Evolutionary conservation across 2,888 invertebrate genomes (phyloP).

Genomic region (Catocala nupta): DNA sequence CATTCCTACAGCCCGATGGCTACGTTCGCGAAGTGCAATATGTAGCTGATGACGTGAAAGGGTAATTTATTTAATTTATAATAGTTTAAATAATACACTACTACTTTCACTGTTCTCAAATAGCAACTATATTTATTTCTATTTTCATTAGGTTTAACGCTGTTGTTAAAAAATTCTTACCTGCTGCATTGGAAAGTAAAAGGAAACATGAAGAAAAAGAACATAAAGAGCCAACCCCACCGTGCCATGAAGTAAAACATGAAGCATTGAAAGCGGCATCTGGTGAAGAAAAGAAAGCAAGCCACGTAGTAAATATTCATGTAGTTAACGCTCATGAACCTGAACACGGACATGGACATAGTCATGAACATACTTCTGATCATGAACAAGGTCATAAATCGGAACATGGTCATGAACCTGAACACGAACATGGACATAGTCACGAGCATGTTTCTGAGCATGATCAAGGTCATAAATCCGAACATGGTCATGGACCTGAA

Average conservation of each 20-base stretch:
- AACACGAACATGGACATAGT: neutral
- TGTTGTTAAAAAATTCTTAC: conserved; percentile 73
- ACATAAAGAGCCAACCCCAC: conserved; percentile 39
- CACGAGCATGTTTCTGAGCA: neutral
- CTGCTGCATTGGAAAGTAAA: conserved; percentile 45
- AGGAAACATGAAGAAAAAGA: conserved; percentile 30
- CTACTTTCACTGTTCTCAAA: neutral
- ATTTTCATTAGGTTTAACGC: conserved; percentile 72
- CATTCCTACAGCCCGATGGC: conserved; percentile 86
- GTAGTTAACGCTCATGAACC: neutral
- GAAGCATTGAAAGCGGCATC: conserved; percentile 59
- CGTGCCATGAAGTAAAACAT: conserved; percentile 64
- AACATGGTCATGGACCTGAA: neutral
- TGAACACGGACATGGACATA: neutral
- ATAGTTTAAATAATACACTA: neutral
- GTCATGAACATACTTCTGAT: neutral
- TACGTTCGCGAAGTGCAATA: conserved; percentile 84
- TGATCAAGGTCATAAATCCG: neutral
- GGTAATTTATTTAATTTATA: conserved; percentile 57
- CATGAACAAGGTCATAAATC: neutral
- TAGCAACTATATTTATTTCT: conserved; percentile 11
- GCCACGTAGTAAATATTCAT: neutral
- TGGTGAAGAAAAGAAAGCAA: neutral
- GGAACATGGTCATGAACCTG: too few species aligned
- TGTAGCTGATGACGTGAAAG: conserved; percentile 83